Base-by-base conservation (phyloP, 2,797 vertebrate species). In the Danio kyathit region DNA sequence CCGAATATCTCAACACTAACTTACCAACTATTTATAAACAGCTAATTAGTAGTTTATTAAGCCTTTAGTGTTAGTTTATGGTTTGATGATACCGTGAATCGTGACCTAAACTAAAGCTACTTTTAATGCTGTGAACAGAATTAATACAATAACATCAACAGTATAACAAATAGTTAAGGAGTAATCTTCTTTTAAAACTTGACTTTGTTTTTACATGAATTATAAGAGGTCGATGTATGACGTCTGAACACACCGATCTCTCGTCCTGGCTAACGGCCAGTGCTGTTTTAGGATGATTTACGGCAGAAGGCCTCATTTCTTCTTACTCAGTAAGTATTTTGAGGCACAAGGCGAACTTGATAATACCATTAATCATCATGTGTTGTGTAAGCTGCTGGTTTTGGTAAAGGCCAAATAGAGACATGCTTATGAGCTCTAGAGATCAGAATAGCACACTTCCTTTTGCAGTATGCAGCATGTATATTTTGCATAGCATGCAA, bases 341-440 rank as follows among this genome's bases (percentile, higher is more conserved):
- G 81, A 69, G 70, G 75, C 67, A 61, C 64, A 29, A 48, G 60
- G 77, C 43, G 59, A 83, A 85, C 84, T 83, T 83, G 70, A 86
- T 86, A 82, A 84, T 83, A 79, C 81, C 82, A 84, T 83, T 74
- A 86, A 79, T 85, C 76, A 73, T 84, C 52, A 64, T 19, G 72
- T 46, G 60, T 69, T 84, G 85, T 57, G 54, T 77, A 82, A 69
- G 52, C 9, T 74, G 66, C 72, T 67, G 80, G 74, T 81, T 80
- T 64, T 67, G 67, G 63, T 82, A 49, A 79, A 64, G 44, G 57
- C 79, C 84, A 81, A 40, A 76, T 17, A 80, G 56, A 84, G 75
- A 79, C 76, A 29, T 29, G 29, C 29, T 80, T 66, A 82, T 82
- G 74, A 82, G 52, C 72, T 52, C 49, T 80, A 56, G 48, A 64